Conservation (phyloP, 2,888 invertebrate species). For the Pyrrhosoma nymphula region DNA sequence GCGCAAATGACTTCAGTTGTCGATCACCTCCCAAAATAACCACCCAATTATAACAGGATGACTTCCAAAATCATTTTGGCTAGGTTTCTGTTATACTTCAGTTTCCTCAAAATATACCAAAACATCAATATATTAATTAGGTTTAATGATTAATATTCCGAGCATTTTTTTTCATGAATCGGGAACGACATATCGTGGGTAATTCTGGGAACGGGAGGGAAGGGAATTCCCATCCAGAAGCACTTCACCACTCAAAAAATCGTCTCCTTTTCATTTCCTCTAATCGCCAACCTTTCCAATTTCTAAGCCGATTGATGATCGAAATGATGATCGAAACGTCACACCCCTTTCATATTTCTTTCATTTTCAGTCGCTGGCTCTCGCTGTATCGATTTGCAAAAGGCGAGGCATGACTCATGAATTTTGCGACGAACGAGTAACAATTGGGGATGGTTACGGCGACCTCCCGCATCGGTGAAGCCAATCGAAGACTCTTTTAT, state of each 20-base stretch:
- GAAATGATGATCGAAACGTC: background rate
- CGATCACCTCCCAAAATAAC: no score
- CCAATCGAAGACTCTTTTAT: background rate
- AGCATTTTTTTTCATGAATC: no score
- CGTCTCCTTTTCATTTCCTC: background rate
- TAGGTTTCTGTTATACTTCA: no score
- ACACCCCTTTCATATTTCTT: background rate
- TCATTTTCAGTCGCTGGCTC: no score
- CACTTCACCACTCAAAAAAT: background rate
- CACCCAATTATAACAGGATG: no score
- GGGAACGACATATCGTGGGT: no score
- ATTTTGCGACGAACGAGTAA: background rate
- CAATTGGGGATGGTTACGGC: background rate
- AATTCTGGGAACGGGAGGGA: no score
- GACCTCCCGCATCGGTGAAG: background rate
- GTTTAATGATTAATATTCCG: no score
- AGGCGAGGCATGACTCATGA: background rate
- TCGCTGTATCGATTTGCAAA: background rate
- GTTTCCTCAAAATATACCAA: no score
- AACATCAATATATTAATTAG: no score
- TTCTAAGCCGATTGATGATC: background rate
- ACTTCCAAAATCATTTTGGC: no score
- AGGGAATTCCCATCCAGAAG: background rate
- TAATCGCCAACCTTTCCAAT: background rate
- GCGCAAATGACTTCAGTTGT: no score